Evolutionary conservation across 30 jellyfish, hydroid and myxozoan species (phyloP).

Genomic region (Mastigias papua): DNA sequence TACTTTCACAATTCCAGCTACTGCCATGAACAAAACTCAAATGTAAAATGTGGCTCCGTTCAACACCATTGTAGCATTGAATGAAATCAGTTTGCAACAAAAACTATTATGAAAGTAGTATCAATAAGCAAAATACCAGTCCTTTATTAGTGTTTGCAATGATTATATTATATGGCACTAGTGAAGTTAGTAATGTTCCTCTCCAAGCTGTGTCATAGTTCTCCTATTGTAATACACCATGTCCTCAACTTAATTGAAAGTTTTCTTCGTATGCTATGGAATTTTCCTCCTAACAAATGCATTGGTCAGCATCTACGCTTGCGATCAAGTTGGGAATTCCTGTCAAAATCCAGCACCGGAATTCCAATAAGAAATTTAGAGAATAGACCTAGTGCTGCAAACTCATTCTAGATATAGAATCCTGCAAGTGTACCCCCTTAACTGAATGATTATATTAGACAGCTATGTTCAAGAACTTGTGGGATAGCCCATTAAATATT

Average conservation of each 20-base stretch:
- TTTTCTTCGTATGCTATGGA: not conserved
- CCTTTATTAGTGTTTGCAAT: too few relatives aligned
- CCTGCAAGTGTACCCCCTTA: not conserved
- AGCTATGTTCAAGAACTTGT: conserved; percentile 1
- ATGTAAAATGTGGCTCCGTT: too few relatives aligned
- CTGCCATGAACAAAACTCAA: too few relatives aligned
- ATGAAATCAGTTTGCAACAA: too few relatives aligned
- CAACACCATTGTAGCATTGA: too few relatives aligned
- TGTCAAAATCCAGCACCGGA: not conserved
- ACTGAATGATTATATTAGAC: not conserved
- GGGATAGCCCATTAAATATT: conserved; percentile 19
- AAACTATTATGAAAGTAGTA: too few relatives aligned
- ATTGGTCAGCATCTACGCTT: not conserved
- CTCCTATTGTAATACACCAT: not conserved
- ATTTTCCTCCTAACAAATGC: not conserved
- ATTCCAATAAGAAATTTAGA: not conserved
- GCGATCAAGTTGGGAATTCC: too few relatives aligned
- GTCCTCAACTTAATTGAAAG: not conserved
- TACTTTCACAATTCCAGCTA: too few relatives aligned
- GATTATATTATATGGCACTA: too few relatives aligned
- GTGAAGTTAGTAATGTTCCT: too few relatives aligned
- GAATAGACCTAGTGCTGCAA: not conserved
- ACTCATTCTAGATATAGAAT: not conserved
- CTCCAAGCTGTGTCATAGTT: too few relatives aligned
- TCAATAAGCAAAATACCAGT: too few relatives aligned